Evolutionary conservation across 2,888 invertebrate genomes (phyloP).

Genomic region (Ichneumoninae sp.): DNA sequence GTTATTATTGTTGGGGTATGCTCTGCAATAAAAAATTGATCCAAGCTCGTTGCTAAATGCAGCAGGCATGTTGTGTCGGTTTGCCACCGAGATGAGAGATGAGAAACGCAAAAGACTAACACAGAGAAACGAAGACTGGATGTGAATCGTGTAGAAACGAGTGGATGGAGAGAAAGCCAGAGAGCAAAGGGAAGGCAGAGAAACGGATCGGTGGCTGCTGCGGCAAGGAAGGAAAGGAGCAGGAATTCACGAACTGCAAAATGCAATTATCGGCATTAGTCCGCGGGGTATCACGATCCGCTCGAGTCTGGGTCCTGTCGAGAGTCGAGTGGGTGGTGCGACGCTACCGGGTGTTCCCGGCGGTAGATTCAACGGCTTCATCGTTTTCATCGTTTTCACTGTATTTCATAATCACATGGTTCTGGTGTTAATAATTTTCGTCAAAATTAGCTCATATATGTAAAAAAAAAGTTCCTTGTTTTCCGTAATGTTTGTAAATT

Average conservation of each 20-base stretch:
- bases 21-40: background rate
- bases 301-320: constrained; percentile 73
- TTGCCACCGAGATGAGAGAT: constrained; percentile 2
- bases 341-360: constrained; percentile 75
- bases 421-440: background rate
- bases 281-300: constrained; percentile 83
- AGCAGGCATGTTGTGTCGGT: background rate
- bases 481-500: background rate
- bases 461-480: background rate
- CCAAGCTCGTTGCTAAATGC: background rate
- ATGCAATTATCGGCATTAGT: constrained; percentile 83
- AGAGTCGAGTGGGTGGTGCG: constrained; percentile 73
- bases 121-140: constrained; percentile 31
- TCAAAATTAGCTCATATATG: background rate
- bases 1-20: background rate
- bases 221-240: constrained; percentile 77
- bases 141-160: constrained; percentile 61
- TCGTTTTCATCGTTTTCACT: constrained; percentile 25
- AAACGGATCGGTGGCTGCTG: constrained; percentile 65
- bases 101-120: constrained; percentile 21
- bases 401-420: background rate
- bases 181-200: constrained; percentile 56
- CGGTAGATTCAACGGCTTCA: constrained; percentile 14
- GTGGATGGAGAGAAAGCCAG: constrained; percentile 48
- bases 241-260: constrained; percentile 83